Conservation (phyloP, 2,888 invertebrate genomes). For the Syritta pipiens region DNA sequence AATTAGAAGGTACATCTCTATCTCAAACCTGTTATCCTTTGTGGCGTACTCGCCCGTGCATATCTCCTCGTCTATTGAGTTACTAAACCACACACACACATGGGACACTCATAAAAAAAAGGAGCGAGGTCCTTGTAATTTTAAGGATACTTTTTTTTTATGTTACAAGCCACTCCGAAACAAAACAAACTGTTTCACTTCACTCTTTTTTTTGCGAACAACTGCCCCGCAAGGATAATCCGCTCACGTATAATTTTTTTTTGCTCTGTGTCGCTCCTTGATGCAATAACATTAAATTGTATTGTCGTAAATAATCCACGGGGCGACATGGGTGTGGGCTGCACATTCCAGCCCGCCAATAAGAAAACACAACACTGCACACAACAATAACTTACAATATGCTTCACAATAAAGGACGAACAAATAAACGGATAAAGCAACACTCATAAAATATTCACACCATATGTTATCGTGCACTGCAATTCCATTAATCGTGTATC, state of each 20-base stretch:
- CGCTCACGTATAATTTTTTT: conserved; percentile 35
- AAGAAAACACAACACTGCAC: background rate
- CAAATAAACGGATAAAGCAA: conserved; percentile 23
- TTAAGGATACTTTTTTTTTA: conserved; percentile 7
- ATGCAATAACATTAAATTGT: conserved; percentile 44
- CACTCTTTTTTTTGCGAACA: background rate
- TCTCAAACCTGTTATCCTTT: conserved; percentile 65
- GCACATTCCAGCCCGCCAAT: background rate
- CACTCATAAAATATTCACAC: conserved; percentile 66
- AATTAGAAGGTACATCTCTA: conserved; percentile 45
- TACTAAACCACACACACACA: conserved; percentile 20
- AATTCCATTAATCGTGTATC: conserved; percentile 47
- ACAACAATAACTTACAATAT: conserved; percentile 62
- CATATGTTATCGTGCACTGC: conserved; percentile 61
- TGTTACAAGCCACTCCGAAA: conserved; percentile 12
- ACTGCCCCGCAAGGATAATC: conserved; percentile 42
- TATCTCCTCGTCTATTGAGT: background rate
- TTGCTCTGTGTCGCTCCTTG: conserved; percentile 17
- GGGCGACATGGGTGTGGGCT: conserved; percentile 39
- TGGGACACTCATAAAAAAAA: conserved; percentile 16
- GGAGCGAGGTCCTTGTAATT: conserved; percentile 3
- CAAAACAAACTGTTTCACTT: conserved; percentile 29
- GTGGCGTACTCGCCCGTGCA: conserved; percentile 3
- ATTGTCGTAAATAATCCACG: conserved; percentile 53
- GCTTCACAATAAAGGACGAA: conserved; percentile 39